Evolutionary conservation across 2,888 invertebrate species (phyloP).

Genomic region (Platerodrilus igneus): DNA sequence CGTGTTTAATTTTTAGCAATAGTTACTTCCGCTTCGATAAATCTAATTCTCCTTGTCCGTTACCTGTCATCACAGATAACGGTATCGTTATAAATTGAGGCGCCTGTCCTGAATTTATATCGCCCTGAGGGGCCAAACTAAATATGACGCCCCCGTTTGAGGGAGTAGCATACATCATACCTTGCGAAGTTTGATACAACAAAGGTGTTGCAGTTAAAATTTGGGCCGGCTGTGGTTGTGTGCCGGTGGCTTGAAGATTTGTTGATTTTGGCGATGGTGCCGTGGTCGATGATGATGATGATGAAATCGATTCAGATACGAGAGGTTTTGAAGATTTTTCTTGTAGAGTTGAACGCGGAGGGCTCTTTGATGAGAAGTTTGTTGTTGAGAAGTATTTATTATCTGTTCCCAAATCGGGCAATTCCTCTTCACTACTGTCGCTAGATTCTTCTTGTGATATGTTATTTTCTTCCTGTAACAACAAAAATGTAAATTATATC

Average conservation of each 20-base stretch:
- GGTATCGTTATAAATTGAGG: slow-evolving; percentile 70
- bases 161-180: slow-evolving; percentile 49
- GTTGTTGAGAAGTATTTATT: slow-evolving; percentile 7
- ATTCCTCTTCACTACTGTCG: slow-evolving; percentile 44
- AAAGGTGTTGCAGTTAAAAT: slow-evolving; percentile 34
- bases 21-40: slow-evolving; percentile 34
- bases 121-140: slow-evolving; percentile 43
- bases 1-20: slow-evolving; percentile 27
- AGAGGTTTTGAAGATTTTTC: slow-evolving; percentile 15
- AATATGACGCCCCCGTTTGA: slow-evolving; percentile 49
- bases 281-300: slow-evolving; percentile 6
- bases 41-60: slow-evolving; percentile 36
- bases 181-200: slow-evolving; percentile 48
- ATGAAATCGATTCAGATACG: slow-evolving; percentile 18
- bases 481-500: no score
- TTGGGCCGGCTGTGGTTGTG: slow-evolving; percentile 29
- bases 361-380: slow-evolving; percentile 19
- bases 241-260: slow-evolving; percentile 16
- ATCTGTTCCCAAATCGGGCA: slow-evolving; percentile 17
- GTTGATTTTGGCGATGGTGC: slow-evolving; percentile 9
- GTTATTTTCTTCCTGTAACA: slow-evolving; percentile 46
- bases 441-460: slow-evolving; percentile 45
- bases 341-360: slow-evolving; percentile 11
- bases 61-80: slow-evolving; percentile 57
- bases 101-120: slow-evolving; percentile 42